Base-by-base conservation (phyloP, 2,888 invertebrate genomes). In the Lacanobia oleracea region DNA sequence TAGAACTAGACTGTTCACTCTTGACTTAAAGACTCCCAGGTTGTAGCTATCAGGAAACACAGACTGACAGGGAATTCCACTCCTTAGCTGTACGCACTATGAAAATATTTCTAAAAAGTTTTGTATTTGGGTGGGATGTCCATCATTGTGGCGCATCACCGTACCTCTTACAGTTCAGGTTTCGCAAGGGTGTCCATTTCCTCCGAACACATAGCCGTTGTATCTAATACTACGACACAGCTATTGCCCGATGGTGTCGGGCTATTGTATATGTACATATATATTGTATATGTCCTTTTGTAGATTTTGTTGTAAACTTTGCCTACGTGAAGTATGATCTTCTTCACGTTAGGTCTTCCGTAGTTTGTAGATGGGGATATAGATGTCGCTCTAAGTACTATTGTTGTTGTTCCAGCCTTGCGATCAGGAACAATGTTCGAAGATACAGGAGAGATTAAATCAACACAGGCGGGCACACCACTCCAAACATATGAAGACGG, bases 371-470 rank as follows among this genome's bases (percentile, higher is more conserved):
- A 0, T 50, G 50, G n/a, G 21, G n/a, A 9, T 21, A 53, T 53
- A 6, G 21, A 53, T 21, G 18, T 48, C 48, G 48, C 48, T 48
- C 16, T 48, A 18, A 48, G 48, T 48, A 18, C 48, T 18, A 7
- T 16, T 48, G 48, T 18, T 18, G 8, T 18, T 14, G 14, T 59
- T 59, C 12, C 43, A 82, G 84, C 53, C 84, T 10, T 92, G 92
- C 72, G 85, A 85, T 51, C 84, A 84, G 68, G 65, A 87, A 0
- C 78, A 82, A 14, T 92, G 92, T 59, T 86, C 89, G 0, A 64
- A 62, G 10, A 88, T 92, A 8, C 88, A 75, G 45, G 85, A 90
- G 54, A 84, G 93, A 5, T 56, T 90, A 59, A 80, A 85, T 2
- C 71, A 72, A 0, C 91, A 91, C 23, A 81, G 79, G 2, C 66